Evolutionary conservation across 2,888 invertebrate species (phyloP).

Genomic region (Craniophora ligustri): DNA sequence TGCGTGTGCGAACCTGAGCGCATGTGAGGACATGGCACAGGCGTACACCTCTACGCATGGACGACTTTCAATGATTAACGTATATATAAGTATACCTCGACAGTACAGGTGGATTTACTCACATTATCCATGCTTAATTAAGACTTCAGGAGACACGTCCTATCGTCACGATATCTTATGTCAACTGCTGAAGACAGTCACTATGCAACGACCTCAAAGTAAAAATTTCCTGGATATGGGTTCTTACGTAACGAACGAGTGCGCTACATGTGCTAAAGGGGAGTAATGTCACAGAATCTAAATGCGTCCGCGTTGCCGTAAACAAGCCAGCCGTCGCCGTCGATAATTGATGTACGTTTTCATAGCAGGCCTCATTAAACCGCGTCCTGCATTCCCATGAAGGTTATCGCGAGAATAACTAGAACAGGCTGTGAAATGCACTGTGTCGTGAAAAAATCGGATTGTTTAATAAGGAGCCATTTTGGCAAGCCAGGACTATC

Average conservation of each 20-base stretch:
- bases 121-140: conserved; percentile 37
- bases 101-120: conserved; percentile 31
- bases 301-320: conserved; percentile 85
- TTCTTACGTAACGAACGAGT: conserved; percentile 57
- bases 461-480: conserved; percentile 54
- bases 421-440: conserved; percentile 61
- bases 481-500: conserved; percentile 38
- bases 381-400: conserved; percentile 82
- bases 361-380: conserved; percentile 85
- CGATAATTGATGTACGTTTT: conserved; percentile 87
- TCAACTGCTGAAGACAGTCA: conserved; percentile 28
- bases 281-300: conserved; percentile 82
- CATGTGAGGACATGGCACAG: conserved; percentile 69
- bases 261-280: conserved; percentile 61
- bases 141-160: conserved; percentile 20
- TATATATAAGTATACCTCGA: conserved; percentile 37
- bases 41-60: conserved; percentile 56
- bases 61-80: conserved; percentile 43
- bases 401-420: conserved; percentile 77
- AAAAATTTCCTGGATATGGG: conserved; percentile 55
- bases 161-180: conserved; percentile 17
- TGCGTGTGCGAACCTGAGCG: conserved; percentile 81
- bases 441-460: conserved; percentile 51
- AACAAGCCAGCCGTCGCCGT: conserved; percentile 82
- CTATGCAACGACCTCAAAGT: conserved; percentile 34